Conservation (phyloP, 53 echinoderm and acorn worm genomes). For the Paracentrotus lividus region DNA sequence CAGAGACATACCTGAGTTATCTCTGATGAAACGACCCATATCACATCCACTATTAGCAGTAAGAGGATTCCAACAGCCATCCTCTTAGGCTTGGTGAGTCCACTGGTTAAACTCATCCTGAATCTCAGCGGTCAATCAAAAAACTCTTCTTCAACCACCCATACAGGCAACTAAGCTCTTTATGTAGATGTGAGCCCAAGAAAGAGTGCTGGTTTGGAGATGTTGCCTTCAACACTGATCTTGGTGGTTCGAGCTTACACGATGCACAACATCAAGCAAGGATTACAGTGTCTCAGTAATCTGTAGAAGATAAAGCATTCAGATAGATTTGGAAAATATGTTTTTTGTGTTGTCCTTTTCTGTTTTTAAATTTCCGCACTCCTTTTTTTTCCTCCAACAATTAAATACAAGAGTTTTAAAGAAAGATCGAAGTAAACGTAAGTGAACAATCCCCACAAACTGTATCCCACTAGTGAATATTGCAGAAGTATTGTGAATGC, state of each 20-base stretch:
- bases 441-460: too few relatives aligned
- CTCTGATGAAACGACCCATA: conserved; percentile 98
- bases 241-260: background rate
- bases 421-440: too few relatives aligned
- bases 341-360: too few relatives aligned
- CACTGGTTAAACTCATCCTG: conserved; percentile 93
- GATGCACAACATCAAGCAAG: background rate
- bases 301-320: too few relatives aligned
- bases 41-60: conserved; percentile 86
- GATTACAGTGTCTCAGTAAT: too few relatives aligned
- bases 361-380: too few relatives aligned
- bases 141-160: background rate
- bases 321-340: too few relatives aligned
- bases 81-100: conserved; percentile 84
- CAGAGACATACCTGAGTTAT: conserved; percentile 87
- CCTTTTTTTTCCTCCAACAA: too few relatives aligned
- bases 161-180: too few relatives aligned
- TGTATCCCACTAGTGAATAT: too few relatives aligned
- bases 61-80: conserved; percentile 86
- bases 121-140: background rate
- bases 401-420: too few relatives aligned
- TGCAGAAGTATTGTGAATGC: too few relatives aligned
- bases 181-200: background rate
- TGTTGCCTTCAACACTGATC: background rate
- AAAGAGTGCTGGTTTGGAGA: background rate